Base-by-base conservation (phyloP, 2,888 invertebrate genomes). In the Athetis lepigone region DNA sequence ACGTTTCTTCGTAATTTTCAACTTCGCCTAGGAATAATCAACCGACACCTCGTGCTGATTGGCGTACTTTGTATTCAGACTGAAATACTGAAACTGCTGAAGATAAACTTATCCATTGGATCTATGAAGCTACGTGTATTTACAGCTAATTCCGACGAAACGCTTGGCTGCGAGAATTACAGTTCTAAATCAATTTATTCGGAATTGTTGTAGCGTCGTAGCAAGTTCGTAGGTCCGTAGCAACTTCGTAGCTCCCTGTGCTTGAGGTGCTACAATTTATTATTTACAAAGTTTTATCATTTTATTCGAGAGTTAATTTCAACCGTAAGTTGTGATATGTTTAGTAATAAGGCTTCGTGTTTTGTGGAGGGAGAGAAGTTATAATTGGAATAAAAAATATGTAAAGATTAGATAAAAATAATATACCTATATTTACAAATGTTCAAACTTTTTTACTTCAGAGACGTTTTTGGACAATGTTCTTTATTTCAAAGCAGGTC, bases 131-230 rank as follows among this genome's bases (percentile, higher is more conserved):
- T 33, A 49, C 40, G 52, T 21, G 21, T 42, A 68, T 60, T 59
- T 70, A 33, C 50, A 54, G 52, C 13, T 50, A 55, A 69, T 60
- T 74, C 27, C 36, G 1, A 13, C 16, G 29, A 50, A 68, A 68
- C 37, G 36, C 27, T 52, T 42, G 45, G 19, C 51, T 70, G 36
- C 33, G n/a, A 19, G 42, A 62, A 69, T 60, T 37, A 59, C 23
- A 60, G 36, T 54, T 54, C 40, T 55, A 39, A 68, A 60, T 74
- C 46, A 74, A 73, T 74, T 74, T 39, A 55, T 55, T 50, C 21
- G 18, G 13, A 40, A 25, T 19, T 40, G 8, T 39, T 47, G 42
- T 43, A 43, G 54, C 36, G 47, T 47, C 19, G 25, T 49, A 43
- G 51, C 33, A 46, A 59, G 33, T 40, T 46, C 25, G 33, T 58